These are phyloP conservation scores for Alloplasta piceator DNA, from an alignment of 2,888 invertebrate species.

Conservation along the genomic window DNA sequence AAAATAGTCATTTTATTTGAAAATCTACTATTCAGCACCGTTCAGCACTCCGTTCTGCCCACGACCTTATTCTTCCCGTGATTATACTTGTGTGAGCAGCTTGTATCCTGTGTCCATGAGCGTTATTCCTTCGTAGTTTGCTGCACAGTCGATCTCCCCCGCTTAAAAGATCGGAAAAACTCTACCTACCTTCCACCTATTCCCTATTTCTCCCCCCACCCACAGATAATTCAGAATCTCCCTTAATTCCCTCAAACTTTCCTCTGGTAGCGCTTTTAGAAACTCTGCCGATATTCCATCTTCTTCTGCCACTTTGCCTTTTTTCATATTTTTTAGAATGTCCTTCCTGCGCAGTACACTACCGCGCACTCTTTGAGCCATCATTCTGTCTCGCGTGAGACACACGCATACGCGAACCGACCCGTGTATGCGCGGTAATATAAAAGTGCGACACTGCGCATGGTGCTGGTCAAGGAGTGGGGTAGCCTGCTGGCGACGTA, in stretches of 20 bases:
- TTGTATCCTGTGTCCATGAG: constrained; percentile 18
- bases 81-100: background rate
- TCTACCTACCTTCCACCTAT: constrained; percentile 20
- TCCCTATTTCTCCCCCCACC: constrained; percentile 11
- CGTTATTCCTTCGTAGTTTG: constrained; percentile 36
- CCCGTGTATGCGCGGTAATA: no score
- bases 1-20: no score
- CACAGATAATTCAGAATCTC: constrained; percentile 10
- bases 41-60: no score
- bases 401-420: no score
- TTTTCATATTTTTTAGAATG: constrained; percentile 15
- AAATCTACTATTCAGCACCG: no score
- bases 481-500: no score
- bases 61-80: background rate
- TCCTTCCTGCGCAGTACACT: no score
- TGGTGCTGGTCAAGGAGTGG: no score
- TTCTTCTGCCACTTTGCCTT: constrained; percentile 21
- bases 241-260: background rate
- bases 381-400: no score
- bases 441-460: no score
- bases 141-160: constrained; percentile 4
- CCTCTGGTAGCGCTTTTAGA: constrained; percentile 1
- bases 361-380: no score
- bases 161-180: constrained; percentile 32
- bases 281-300: constrained; percentile 48